These are phyloP conservation scores for Diabrotica undecimpunctata DNA, from an alignment of 1,140 invertebrate genomes.

Conservation along the genomic window DNA sequence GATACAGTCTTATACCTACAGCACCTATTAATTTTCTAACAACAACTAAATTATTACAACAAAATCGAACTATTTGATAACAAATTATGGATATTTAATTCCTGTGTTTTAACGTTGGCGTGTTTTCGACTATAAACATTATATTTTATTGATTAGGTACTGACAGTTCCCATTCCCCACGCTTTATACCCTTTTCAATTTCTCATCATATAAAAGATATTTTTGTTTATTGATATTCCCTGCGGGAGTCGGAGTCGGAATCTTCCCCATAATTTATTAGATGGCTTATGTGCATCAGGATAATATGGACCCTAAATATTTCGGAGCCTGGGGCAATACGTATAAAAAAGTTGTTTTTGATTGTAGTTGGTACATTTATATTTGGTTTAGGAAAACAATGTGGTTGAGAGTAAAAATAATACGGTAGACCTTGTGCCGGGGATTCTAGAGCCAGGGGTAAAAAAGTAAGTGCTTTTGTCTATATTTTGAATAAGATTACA, in stretches of 20 bases:
- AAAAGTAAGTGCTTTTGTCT: too few species aligned
- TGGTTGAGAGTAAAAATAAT: neutral
- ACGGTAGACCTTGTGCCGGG: neutral
- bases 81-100: too few species aligned
- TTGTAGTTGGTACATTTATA: neutral
- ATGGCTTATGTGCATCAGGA: neutral
- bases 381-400: neutral
- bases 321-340: neutral
- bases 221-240: conserved; percentile 3
- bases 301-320: neutral
- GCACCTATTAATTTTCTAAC: too few species aligned
- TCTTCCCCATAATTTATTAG: neutral
- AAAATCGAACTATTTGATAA: too few species aligned
- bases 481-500: too few species aligned
- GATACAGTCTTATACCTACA: too few species aligned
- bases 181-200: neutral
- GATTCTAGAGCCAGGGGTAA: too few species aligned
- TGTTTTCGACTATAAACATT: too few species aligned
- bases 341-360: conserved; percentile 3
- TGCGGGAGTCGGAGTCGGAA: neutral
- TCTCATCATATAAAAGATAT: neutral
- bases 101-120: too few species aligned
- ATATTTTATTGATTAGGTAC: too few species aligned
- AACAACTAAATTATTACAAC: too few species aligned
- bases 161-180: neutral